Evolutionary conservation across 2,888 invertebrate genomes (phyloP).

Genomic region (Yponomeuta sedellus): DNA sequence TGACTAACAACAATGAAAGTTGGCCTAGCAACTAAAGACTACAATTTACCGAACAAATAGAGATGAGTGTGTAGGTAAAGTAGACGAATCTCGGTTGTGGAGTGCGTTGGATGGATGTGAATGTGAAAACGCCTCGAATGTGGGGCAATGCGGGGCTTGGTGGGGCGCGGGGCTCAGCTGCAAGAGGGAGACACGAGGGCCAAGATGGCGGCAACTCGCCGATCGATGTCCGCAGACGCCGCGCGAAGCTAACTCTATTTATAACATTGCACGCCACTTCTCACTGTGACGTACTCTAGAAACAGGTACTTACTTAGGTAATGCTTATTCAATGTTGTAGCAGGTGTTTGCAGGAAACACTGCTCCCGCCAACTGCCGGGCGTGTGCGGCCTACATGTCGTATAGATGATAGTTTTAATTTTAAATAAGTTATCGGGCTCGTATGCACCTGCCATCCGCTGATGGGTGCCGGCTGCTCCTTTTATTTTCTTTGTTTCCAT

Average conservation of each 20-base stretch:
- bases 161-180: constrained; percentile 51
- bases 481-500: neutral
- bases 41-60: neutral
- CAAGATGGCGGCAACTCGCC: constrained; percentile 75
- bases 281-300: constrained; percentile 38
- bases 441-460: constrained; percentile 16
- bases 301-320: constrained; percentile 15
- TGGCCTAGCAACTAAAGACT: neutral
- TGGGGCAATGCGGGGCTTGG: constrained; percentile 63
- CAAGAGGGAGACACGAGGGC: constrained; percentile 70
- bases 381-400: constrained; percentile 2
- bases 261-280: constrained; percentile 65
- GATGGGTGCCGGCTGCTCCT: constrained; percentile 4
- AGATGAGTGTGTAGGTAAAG: constrained; percentile 11
- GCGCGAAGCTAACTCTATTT: constrained; percentile 69
- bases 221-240: constrained; percentile 72
- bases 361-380: constrained; percentile 2
- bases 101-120: constrained; percentile 5
- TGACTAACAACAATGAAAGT: neutral
- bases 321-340: constrained; percentile 13
- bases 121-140: constrained; percentile 38
- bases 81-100: constrained; percentile 2
- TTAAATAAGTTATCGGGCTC: constrained; percentile 4
- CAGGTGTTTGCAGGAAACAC: constrained; percentile 16
- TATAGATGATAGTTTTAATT: constrained; percentile 6